These are phyloP conservation scores for Neomorphus geoffroyi DNA, from an alignment of 2,797 vertebrate genomes.

Conservation along the genomic window DNA sequence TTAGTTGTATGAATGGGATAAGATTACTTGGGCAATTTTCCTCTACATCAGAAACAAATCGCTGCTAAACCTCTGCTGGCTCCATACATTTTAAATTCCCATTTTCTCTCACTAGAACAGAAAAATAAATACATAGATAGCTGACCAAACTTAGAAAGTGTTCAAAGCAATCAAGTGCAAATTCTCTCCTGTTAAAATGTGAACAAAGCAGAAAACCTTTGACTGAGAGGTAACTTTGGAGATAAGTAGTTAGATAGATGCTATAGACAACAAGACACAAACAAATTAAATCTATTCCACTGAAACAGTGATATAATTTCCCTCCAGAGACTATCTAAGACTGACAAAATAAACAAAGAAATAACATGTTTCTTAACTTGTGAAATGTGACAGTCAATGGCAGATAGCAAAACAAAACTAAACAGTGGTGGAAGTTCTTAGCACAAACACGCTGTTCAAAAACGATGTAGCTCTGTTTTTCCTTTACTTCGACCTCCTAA, in stretches of 20 bases:
- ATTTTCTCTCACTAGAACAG: constrained; percentile 60
- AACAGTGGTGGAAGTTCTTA: constrained; percentile 59
- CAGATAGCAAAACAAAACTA: constrained; percentile 80
- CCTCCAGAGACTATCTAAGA: constrained; percentile 79
- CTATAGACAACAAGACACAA: constrained; percentile 78
- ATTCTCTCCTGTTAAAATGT: constrained; percentile 60
- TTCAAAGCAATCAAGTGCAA: constrained; percentile 71
- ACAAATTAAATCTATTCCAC: constrained; percentile 79
- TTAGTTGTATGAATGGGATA: constrained; percentile 61
- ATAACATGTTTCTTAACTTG: constrained; percentile 80
- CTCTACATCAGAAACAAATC: constrained; percentile 64
- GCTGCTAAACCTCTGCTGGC: constrained; percentile 58
- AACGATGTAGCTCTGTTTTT: neutral
- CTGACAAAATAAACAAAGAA: constrained; percentile 85
- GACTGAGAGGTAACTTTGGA: constrained; percentile 75
- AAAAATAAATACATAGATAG: constrained; percentile 70
- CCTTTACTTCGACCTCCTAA: neutral
- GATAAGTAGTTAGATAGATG: constrained; percentile 75
- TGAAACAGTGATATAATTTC: constrained; percentile 81
- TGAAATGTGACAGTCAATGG: constrained; percentile 82
- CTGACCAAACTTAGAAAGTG: constrained; percentile 70
- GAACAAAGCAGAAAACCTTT: constrained; percentile 74
- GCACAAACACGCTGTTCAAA: constrained; percentile 7
- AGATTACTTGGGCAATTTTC: constrained; percentile 63
- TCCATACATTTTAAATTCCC: constrained; percentile 68